Evolutionary conservation across 1,140 invertebrate genomes (phyloP), one percentile per base, ranked within the genome.

Genomic region (Diabrotica undecimpunctata): DNA sequence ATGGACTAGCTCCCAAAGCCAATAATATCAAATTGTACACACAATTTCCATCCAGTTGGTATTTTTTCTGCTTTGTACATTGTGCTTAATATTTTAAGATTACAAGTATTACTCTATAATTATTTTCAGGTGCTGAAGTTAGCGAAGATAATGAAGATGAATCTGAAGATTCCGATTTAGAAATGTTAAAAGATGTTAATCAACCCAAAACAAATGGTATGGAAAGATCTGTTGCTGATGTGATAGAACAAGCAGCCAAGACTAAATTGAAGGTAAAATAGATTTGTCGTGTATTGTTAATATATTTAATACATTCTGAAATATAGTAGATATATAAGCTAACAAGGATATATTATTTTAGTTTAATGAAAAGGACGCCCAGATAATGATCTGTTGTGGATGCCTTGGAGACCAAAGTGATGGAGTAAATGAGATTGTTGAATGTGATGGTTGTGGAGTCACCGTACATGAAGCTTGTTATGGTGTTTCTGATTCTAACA

Each of bases 401-500:
- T 98, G 96, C 76, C 81, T 98, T 25, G 95, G 95, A 0, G 95
- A 97, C 64, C 85, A 90, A 71, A 96, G 93, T 79, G 93, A 95
- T 81, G 92, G 94, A 73, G 85, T 91, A 53, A 96, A 98, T 84
- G 96, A 98, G 82, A 96, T 98, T 70, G 93, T 97, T 7, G 95
- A 97, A 80, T 98, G 96, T 82, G 96, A 98, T 82, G 89, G 92
- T 38, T 98, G 96, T 82, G 94, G 94, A 11, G 92, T 97, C 11
- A 94, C 93, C 66, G 95, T 98, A 9, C 95, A 98, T 82, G 96
- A 98, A 87, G 94, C 93, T 67, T 98, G 95, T 78, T 97, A 97
- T 82, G 95, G 95, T n/a, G 91, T 97, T 36, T 94, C 92, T 54
- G 96, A 98, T 74, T 89, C 89, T 38, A 90, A 91, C 36, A 96